phyloP scores from a whole-genome alignment of 35 echinoderm and acorn worm species.

The Strongylocentrotus purpuratus region DNA sequence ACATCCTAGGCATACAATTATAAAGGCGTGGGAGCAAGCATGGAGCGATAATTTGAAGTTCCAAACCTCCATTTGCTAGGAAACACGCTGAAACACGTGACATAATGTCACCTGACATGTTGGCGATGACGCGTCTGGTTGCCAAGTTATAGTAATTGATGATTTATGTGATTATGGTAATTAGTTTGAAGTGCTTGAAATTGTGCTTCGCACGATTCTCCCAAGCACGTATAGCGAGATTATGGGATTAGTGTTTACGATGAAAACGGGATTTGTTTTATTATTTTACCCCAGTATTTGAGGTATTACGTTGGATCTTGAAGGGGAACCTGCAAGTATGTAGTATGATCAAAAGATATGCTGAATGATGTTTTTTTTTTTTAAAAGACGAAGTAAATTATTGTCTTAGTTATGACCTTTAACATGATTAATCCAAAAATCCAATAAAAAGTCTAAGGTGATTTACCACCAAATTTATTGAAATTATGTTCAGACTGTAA shows the following conservation, averaged over 20 bases:
- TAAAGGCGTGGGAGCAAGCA: not conserved
- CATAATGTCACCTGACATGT: conserved; percentile 2
- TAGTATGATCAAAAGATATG: not conserved
- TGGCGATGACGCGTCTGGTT: not conserved
- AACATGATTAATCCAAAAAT: too few relatives aligned
- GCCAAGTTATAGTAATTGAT: not conserved
- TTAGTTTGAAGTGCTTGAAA: not conserved
- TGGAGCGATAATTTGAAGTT: not conserved
- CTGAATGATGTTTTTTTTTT: too few relatives aligned
- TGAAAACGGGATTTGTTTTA: not conserved
- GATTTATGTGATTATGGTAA: not conserved
- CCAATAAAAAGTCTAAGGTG: too few relatives aligned
- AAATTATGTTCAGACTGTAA: too few relatives aligned
- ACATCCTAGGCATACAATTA: not conserved
- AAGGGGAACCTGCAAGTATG: too few relatives aligned
- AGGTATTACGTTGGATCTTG: too few relatives aligned
- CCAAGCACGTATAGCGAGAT: not conserved
- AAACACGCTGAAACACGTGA: not conserved
- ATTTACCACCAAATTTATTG: too few relatives aligned
- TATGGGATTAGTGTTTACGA: not conserved
- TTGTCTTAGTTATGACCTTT: not conserved
- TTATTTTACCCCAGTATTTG: not conserved
- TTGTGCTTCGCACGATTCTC: not conserved
- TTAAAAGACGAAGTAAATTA: not conserved
- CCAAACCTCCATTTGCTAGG: not conserved